Conservation (phyloP, 2,888 invertebrate species). For the Melanophora roralis region DNA sequence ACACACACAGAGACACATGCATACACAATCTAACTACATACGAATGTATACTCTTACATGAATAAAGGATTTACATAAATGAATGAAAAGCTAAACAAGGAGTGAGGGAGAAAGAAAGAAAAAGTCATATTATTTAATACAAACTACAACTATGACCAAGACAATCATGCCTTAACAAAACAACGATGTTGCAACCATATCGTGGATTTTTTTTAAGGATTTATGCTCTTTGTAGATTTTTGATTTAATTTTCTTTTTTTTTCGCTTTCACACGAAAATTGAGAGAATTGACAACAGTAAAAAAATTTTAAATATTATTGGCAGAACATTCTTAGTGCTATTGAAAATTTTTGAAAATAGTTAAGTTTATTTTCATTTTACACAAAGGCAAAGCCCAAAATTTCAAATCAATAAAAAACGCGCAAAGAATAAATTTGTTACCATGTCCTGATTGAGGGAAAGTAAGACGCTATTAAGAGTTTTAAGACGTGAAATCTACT, state of each 20-base stretch:
- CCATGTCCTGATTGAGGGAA: too few species aligned
- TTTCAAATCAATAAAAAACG: too few species aligned
- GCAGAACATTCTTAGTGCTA: constrained; percentile 23
- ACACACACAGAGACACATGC: background rate
- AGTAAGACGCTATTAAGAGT: too few species aligned
- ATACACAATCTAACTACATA: too few species aligned
- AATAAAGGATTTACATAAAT: too few species aligned
- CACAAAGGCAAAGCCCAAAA: too few species aligned
- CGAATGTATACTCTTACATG: too few species aligned
- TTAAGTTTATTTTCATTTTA: too few species aligned
- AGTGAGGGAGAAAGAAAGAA: background rate
- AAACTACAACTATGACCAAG: background rate
- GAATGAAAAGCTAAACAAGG: background rate
- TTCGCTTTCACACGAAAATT: background rate
- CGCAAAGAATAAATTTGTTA: too few species aligned
- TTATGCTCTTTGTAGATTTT: background rate
- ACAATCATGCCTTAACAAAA: background rate
- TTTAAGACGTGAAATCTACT: too few species aligned
- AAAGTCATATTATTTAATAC: background rate
- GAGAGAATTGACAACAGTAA: background rate
- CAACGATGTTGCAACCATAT: constrained; percentile 13
- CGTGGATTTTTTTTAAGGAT: background rate
- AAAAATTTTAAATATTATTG: background rate
- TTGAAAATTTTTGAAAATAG: constrained; percentile 24
- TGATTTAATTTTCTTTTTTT: background rate